Percentiles rank a stretch among this genome's conserved stretches.
Conservation (phyloP, 2,113 vertebrate species). For the zebrafish (Danio rerio) region DNA sequence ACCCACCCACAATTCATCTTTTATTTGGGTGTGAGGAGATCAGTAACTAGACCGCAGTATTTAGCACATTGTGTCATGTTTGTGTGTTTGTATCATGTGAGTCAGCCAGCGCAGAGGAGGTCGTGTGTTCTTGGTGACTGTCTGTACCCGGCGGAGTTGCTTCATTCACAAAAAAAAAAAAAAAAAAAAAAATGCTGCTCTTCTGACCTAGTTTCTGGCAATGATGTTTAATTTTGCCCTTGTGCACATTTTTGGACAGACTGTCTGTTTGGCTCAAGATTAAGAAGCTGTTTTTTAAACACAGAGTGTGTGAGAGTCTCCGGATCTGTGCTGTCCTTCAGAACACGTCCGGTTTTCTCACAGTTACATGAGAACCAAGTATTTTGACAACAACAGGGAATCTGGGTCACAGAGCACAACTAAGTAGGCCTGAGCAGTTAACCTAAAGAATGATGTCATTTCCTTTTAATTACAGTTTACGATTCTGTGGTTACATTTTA, state of each 20-base stretch:
- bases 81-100: conserved; percentile 59
- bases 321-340: conserved; percentile 15
- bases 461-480: too few relatives aligned
- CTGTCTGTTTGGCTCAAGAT: conserved; percentile 64
- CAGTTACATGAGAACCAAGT: conserved; percentile 28
- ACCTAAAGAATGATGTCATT: too few relatives aligned
- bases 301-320: conserved; percentile 15
- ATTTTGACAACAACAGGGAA: conserved; percentile 31
- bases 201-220: conserved; percentile 57
- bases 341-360: conserved; percentile 34
- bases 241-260: conserved; percentile 63
- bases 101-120: conserved; percentile 52
- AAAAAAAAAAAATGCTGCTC: conserved; percentile 59
- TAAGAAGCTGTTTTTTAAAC: conserved; percentile 24
- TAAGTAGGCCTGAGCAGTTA: background rate
- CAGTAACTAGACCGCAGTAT: background rate
- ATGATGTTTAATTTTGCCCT: conserved; percentile 57
- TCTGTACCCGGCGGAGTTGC: conserved; percentile 50
- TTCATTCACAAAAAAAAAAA: conserved; percentile 67
- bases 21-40: background rate
- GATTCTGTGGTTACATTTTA: too few relatives aligned
- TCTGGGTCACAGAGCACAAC: conserved; percentile 11
- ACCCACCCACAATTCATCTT: background rate
- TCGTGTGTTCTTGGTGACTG: conserved; percentile 58
- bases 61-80: conserved; percentile 31